phyloP scores from a whole-genome alignment of 2,797 vertebrate species.

The Psittacula echo region DNA sequence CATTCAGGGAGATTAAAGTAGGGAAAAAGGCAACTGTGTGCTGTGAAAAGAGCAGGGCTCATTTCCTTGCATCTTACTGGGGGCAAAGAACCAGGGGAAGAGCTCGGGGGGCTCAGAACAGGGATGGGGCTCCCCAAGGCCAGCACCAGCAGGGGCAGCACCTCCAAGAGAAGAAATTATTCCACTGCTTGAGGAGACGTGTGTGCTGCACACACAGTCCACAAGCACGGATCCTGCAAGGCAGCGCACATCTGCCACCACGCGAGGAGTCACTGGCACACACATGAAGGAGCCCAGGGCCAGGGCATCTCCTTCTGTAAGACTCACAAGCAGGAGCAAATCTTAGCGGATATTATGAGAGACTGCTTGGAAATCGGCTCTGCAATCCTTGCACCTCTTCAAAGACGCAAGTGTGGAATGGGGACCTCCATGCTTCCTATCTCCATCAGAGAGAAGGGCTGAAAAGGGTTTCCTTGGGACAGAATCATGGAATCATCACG shows the following conservation, averaged over 20 bases:
- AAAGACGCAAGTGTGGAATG: not conserved
- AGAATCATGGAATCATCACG: not conserved
- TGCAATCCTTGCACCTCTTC: not conserved
- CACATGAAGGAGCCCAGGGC: not conserved
- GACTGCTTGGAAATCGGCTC: not conserved
- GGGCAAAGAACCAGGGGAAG: not conserved
- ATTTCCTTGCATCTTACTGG: fast-evolving
- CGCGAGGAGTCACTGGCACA: not conserved
- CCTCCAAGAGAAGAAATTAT: fast-evolving
- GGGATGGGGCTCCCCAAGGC: not conserved
- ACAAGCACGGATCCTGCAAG: not conserved
- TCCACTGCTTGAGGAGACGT: not conserved
- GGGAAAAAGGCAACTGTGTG: not conserved
- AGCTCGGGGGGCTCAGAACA: fast-evolving
- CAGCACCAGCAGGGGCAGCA: not conserved
- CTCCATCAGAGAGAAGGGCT: not conserved
- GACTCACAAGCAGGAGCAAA: fast-evolving
- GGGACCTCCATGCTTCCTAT: fast-evolving
- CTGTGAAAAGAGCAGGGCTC: not conserved
- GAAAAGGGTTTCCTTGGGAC: not conserved
- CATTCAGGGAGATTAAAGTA: not conserved
- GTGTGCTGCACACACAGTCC: not conserved
- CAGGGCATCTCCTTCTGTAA: not conserved
- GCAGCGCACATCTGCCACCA: not conserved
- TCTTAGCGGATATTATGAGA: not conserved